Percentiles rank a stretch among this genome's conserved stretches.
phyloP scores from a whole-genome alignment of 2,797 vertebrate species.

The Falco peregrinus region DNA sequence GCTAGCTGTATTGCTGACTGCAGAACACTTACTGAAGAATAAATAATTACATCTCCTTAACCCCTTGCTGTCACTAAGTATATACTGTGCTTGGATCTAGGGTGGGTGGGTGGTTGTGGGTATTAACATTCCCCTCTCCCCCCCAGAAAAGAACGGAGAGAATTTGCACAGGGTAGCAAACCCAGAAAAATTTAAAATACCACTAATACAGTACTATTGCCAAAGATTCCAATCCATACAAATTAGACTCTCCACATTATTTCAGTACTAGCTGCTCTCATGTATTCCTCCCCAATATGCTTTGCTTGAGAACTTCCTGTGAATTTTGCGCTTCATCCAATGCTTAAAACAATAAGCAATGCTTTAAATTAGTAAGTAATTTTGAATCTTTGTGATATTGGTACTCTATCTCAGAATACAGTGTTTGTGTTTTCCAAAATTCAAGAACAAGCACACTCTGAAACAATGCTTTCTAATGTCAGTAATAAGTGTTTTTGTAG shows the following conservation, averaged over 20 bases:
- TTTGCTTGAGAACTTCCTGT: not conserved
- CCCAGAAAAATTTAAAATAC: not conserved
- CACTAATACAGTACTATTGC: not conserved
- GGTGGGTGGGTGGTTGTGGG: too few relatives aligned
- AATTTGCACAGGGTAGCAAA: not conserved
- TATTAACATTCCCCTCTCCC: too few relatives aligned
- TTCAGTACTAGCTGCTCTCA: not conserved
- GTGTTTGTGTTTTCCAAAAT: not conserved
- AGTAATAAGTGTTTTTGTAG: not conserved
- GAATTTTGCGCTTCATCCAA: not conserved
- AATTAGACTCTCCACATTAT: not conserved
- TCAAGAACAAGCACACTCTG: not conserved
- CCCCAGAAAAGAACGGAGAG: not conserved
- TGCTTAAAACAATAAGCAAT: not conserved
- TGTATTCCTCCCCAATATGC: not conserved
- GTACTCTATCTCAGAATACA: not conserved
- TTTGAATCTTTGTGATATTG: not conserved
- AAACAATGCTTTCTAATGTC: not conserved
- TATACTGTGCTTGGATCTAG: not conserved
- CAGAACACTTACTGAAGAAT: conserved; percentile 40
- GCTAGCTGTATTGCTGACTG: conserved; percentile 45
- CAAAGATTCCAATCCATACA: not conserved
- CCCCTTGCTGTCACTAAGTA: not conserved
- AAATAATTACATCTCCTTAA: conserved; percentile 49
- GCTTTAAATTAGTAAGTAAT: not conserved